Percentiles rank a stretch among this genome's conserved stretches.
Conservation (phyloP, 2,888 invertebrate species). For the Agriotes lineatus region DNA sequence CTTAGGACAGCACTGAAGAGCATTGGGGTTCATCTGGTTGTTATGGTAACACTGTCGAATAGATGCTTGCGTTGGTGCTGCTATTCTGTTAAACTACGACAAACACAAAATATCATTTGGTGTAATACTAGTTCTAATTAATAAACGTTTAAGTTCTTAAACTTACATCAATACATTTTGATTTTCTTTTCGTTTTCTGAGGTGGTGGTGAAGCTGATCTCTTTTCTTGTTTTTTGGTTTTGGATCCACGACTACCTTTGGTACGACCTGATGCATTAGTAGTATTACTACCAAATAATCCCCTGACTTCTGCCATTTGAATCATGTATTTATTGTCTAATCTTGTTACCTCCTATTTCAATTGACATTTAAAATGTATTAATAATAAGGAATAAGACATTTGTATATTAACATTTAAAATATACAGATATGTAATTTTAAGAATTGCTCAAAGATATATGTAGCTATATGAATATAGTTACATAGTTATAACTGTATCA, state of each 20-base stretch:
- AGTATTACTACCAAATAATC: conserved; percentile 73
- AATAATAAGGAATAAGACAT: too few species aligned
- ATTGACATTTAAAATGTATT: too few species aligned
- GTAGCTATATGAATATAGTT: too few species aligned
- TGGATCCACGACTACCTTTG: conserved; percentile 60
- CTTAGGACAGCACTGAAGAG: conserved; percentile 47
- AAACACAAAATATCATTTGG: background rate
- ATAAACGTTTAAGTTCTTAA: too few species aligned
- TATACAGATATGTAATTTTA: too few species aligned
- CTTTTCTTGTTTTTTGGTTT: conserved; percentile 62
- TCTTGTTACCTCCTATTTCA: conserved; percentile 80
- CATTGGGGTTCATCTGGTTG: conserved; percentile 55
- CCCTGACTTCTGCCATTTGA: conserved; percentile 83
- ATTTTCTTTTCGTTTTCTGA: conserved; percentile 52
- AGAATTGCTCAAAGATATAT: too few species aligned
- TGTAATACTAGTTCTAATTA: background rate
- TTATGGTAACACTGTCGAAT: conserved; percentile 66
- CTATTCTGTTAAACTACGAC: conserved; percentile 72
- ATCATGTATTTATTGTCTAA: conserved; percentile 88
- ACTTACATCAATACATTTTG: conserved; percentile 58
- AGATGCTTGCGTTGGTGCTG: conserved; percentile 78
- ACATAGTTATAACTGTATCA: too few species aligned
- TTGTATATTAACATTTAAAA: too few species aligned
- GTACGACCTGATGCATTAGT: conserved; percentile 63
- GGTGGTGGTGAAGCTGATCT: conserved; percentile 48